Evolutionary conservation across 1,140 invertebrate species (phyloP).

Genomic region (Scaptomyza montana): DNA sequence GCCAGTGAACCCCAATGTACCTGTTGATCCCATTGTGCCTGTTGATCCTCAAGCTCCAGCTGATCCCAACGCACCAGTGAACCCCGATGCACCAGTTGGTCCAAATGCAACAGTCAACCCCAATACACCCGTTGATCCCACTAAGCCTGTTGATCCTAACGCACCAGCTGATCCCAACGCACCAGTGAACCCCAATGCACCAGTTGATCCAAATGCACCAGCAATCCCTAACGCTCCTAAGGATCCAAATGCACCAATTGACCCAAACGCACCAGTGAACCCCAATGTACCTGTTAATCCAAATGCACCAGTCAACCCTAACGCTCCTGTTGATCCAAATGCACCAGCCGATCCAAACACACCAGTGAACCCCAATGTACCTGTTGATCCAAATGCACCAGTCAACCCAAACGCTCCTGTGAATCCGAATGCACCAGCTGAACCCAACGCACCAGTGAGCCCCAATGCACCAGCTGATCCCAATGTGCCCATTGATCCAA

Average conservation of each 20-base stretch:
- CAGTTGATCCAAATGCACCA: neutral
- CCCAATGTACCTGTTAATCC: neutral
- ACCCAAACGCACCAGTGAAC: neutral
- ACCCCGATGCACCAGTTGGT: slow-evolving; percentile 13
- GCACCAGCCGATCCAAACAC: neutral
- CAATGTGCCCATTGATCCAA: neutral
- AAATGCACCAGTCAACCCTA: neutral
- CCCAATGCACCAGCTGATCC: neutral
- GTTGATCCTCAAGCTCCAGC: slow-evolving; percentile 18
- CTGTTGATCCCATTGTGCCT: slow-evolving; percentile 18
- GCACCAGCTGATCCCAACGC: slow-evolving; percentile 28
- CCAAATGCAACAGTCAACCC: slow-evolving; percentile 10
- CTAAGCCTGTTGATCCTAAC: slow-evolving; percentile 23
- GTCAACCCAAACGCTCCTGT: neutral
- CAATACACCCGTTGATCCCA: neutral
- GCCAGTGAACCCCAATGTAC: slow-evolving; percentile 17
- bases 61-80: neutral
- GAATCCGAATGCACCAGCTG: neutral
- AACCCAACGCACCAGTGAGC: neutral
- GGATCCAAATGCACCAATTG: neutral
- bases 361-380: neutral
- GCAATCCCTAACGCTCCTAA: neutral
- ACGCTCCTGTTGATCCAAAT: neutral
- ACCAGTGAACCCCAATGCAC: slow-evolving; percentile 12
- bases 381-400: neutral